Conservation (phyloP, 2,888 invertebrate genomes). For the Allacma fusca region DNA sequence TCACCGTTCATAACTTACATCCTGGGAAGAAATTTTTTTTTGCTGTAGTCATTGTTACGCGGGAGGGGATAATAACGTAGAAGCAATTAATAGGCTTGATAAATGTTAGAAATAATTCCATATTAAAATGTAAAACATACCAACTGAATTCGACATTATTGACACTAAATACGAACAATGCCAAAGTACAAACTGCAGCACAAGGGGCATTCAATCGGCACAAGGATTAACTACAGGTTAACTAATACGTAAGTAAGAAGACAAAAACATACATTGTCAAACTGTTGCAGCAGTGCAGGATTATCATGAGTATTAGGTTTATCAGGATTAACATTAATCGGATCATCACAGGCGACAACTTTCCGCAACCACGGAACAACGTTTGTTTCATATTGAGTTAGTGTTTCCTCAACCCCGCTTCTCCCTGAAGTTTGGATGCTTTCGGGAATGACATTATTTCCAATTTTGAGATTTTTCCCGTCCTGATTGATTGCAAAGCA, state of each 20-base stretch:
- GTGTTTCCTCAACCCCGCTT: constrained; percentile 14
- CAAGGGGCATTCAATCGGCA: no score
- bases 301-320: constrained; percentile 21
- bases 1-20: constrained; percentile 8
- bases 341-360: constrained; percentile 32
- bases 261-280: constrained; percentile 33
- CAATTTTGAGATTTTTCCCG: background rate
- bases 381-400: constrained; percentile 17
- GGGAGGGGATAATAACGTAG: no score
- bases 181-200: no score
- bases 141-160: no score
- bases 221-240: background rate
- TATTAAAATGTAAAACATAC: no score
- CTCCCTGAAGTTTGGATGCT: background rate
- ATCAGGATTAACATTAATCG: constrained; percentile 20
- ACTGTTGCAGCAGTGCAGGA: constrained; percentile 19
- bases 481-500: constrained; percentile 25
- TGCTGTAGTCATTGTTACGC: no score
- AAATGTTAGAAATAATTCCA: no score
- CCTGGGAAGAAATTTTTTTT: background rate
- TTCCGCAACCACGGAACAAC: constrained; percentile 37
- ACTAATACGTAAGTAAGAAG: background rate
- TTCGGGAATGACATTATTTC: constrained; percentile 6
- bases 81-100: no score
- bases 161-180: no score